Evolutionary conservation across 2,797 vertebrate genomes (phyloP).

Genomic region (Myotis myotis): DNA sequence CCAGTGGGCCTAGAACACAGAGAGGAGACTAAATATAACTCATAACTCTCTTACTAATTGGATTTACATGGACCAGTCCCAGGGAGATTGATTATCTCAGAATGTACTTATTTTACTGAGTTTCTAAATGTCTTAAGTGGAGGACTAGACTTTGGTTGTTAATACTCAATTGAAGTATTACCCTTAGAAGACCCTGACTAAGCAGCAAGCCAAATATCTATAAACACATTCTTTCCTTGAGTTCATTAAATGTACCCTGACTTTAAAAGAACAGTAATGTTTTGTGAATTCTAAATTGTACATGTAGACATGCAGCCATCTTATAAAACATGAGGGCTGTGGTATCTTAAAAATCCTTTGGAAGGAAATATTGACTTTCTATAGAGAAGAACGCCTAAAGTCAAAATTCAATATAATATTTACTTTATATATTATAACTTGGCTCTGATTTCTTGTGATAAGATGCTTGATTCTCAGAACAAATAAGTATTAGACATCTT

Average conservation of each 20-base stretch:
- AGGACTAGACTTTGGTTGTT: conserved; percentile 10
- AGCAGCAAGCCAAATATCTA: conserved; percentile 29
- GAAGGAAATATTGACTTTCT: conserved; percentile 45
- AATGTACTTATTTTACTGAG: background rate
- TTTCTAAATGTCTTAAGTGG: conserved; percentile 19
- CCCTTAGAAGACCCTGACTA: conserved; percentile 20
- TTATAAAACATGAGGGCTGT: conserved; percentile 59
- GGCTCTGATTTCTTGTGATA: conserved; percentile 45
- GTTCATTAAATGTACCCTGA: background rate
- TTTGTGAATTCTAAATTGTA: background rate
- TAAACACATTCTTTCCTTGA: conserved; percentile 27
- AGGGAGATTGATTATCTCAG: background rate
- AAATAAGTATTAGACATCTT: conserved; percentile 44
- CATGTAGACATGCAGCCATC: conserved; percentile 43
- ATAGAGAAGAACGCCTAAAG: conserved; percentile 24
- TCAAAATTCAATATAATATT: conserved; percentile 72
- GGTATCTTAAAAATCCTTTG: conserved; percentile 64
- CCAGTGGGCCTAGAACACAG: background rate
- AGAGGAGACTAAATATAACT: background rate
- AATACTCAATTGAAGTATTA: conserved; percentile 42
- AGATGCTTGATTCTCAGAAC: background rate
- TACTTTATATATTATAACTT: conserved; percentile 56
- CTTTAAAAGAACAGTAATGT: background rate
- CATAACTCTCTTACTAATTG: background rate
- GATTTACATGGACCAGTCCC: background rate